Percentiles rank a stretch among this genome's conserved stretches.
Evolutionary conservation across 2,113 vertebrate species (phyloP).

Genomic region (Sclerurus mexicanus): DNA sequence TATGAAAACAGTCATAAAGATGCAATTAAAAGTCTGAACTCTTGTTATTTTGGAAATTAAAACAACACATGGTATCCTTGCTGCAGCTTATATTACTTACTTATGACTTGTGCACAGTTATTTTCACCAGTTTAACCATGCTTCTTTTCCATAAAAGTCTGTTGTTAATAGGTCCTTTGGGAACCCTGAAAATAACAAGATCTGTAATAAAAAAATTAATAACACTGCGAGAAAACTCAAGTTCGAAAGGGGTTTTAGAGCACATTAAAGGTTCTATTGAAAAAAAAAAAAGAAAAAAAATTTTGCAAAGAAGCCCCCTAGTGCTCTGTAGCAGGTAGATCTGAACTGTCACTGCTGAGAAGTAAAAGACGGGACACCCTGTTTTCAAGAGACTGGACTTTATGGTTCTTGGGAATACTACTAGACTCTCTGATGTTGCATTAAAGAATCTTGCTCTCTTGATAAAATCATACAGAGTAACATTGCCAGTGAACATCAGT

Average conservation of each 20-base stretch:
- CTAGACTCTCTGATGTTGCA: not conserved
- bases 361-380: not conserved
- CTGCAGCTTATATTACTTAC: slow-evolving; percentile 72
- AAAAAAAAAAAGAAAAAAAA: not conserved
- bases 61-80: slow-evolving; percentile 68
- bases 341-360: not conserved
- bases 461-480: not conserved
- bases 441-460: not conserved
- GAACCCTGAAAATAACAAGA: slow-evolving; percentile 82
- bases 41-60: slow-evolving; percentile 81
- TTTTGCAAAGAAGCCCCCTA: not conserved
- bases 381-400: not conserved
- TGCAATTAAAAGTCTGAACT: slow-evolving; percentile 80
- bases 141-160: slow-evolving; percentile 80
- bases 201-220: slow-evolving; percentile 83
- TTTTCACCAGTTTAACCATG: slow-evolving; percentile 77
- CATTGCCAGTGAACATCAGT: not conserved
- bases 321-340: not conserved
- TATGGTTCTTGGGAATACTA: not conserved
- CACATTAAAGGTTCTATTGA: slow-evolving; percentile 58
- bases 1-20: slow-evolving; percentile 72
- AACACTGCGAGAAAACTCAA: slow-evolving; percentile 71
- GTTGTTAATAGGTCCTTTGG: slow-evolving; percentile 72
- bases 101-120: slow-evolving; percentile 73
- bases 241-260: slow-evolving; percentile 65